phyloP scores from a whole-genome alignment of 2,797 vertebrate genomes.

The Spinus olivaceus region DNA sequence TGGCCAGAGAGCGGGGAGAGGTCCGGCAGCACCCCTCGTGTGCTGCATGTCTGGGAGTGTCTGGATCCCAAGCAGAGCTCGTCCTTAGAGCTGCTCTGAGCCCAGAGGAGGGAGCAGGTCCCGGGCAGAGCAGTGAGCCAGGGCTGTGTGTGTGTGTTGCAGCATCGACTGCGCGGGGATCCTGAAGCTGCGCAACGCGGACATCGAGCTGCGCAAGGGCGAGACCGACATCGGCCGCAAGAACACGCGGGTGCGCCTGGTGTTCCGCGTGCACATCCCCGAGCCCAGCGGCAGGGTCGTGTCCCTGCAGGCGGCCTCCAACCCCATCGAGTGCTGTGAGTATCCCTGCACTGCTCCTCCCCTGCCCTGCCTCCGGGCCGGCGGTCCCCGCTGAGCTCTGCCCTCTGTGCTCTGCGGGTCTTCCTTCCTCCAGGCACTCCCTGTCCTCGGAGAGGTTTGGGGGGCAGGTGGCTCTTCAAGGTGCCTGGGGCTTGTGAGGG shows the following conservation, averaged over 20 bases:
- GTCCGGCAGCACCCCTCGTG: not conserved
- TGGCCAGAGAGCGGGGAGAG: fast-evolving
- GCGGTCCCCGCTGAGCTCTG: fast-evolving
- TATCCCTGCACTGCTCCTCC: not conserved
- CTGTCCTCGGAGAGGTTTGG: not conserved
- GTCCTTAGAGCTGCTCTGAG: not conserved
- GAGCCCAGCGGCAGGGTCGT: conserved; percentile 86
- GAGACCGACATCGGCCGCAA: conserved; percentile 97
- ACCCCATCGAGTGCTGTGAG: conserved; percentile 98
- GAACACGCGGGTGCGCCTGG: conserved; percentile 93
- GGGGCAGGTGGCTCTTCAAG: not conserved
- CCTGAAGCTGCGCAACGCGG: conserved; percentile 94
- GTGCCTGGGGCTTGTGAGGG: not conserved
- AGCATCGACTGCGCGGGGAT: conserved; percentile 98
- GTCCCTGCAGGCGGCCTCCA: conserved; percentile 91
- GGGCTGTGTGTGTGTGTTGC: not conserved
- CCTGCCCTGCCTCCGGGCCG: not conserved
- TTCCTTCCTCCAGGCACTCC: not conserved
- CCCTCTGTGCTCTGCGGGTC: fast-evolving
- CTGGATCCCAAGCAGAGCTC: not conserved
- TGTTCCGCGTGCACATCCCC: conserved; percentile 93
- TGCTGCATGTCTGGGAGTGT: fast-evolving
- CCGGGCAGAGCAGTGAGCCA: not conserved
- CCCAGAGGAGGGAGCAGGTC: fast-evolving
- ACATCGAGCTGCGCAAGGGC: conserved; percentile 96